Percentiles rank a stretch among this genome's conserved stretches.
These are phyloP conservation scores for Darevskia mixta DNA, from an alignment of 2,797 vertebrate species.

Conservation along the genomic window DNA sequence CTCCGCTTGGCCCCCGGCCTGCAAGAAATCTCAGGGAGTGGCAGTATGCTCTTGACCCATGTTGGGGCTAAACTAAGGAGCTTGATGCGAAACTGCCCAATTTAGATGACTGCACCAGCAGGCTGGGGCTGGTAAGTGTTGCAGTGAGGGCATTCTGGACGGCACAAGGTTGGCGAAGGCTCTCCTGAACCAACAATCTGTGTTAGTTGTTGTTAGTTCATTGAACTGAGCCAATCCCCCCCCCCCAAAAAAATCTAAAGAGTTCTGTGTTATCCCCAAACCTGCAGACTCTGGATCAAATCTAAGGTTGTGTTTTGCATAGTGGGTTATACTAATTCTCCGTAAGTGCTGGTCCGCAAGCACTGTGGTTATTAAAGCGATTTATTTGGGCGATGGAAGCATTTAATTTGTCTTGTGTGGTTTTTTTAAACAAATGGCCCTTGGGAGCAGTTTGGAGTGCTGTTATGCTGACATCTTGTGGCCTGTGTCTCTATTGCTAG, in stretches of 20 bases:
- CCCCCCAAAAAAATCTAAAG: background rate
- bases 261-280: background rate
- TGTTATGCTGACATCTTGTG: constrained; percentile 4
- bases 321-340: background rate
- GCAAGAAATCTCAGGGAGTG: background rate
- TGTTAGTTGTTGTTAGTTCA: background rate
- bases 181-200: no score
- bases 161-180: no score
- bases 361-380: background rate
- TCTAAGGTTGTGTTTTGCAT: background rate
- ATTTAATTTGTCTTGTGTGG: background rate
- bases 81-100: background rate
- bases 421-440: no score
- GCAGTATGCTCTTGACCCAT: background rate
- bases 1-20: no score
- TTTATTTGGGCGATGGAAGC: background rate
- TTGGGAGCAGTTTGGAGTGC: background rate
- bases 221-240: background rate
- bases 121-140: background rate
- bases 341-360: background rate
- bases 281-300: background rate
- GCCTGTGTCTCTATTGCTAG: background rate
- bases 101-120: background rate
- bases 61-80: background rate
- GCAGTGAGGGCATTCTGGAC: background rate